Evolutionary conservation across 2,113 vertebrate genomes (phyloP), one percentile per base, ranked within the genome.

Genomic region (Toxotes chatareus): DNA sequence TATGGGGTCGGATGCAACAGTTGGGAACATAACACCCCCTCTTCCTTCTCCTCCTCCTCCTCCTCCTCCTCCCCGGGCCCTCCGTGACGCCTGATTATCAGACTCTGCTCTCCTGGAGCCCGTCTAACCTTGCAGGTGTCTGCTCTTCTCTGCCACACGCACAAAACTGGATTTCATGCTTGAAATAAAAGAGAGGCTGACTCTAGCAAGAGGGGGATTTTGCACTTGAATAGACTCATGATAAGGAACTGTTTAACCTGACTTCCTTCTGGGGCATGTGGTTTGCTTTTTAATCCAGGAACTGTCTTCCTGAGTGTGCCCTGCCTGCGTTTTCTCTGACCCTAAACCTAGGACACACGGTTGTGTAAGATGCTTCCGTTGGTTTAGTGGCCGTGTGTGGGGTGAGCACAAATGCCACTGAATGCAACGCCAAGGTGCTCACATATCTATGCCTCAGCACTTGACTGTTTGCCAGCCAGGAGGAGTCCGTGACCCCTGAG

Each of bases 1-100:
- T 92, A 7, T 47, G 84, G 57, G 49, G 27, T 87, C 46, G 63
- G 89, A 90, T 90, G 93, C 94, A 94, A 94, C 94, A 94, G 93
- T 93, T 94, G 90, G 82, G 73, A 86, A 76, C 27, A 79, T n/a
- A 83, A 80, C 59, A 67, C 82, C 83, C 40, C 47, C 36, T 5
- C 70, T 65, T 19, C 34, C 38, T 38, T 44, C 73, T 64, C 64
- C 8, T 12, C 63, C 57, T 46, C 68, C 56, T 34, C 64, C 55
- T 67, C 63, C 23, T 62, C 49, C 32, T 60, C 73, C 17, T 61
- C 53, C 4, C 11, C 59, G 38, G 76, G 83, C 82, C 42, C 73
- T 80, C n/a, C 44, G 61, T 57, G 78, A 80, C 80, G 79, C 80
- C 83, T 38, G 79, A 87, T 79, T 73, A 63, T 42, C 85, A 74